These are phyloP conservation scores for Meiosimyza platycephala DNA, from an alignment of 2,888 invertebrate species.

Conservation along the genomic window DNA sequence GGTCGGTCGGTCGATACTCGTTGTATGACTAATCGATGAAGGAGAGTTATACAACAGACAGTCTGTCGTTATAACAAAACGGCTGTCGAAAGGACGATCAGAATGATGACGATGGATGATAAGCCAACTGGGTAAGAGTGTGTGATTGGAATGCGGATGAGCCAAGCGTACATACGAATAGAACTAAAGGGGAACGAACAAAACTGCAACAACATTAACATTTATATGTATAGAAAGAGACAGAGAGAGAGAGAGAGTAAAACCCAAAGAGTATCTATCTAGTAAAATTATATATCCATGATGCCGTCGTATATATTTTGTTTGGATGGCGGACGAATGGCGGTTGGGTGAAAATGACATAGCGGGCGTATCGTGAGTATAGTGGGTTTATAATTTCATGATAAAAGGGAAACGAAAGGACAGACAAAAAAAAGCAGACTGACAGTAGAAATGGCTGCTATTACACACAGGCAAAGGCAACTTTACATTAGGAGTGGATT, in stretches of 20 bases:
- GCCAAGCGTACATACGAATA: slow-evolving; percentile 2
- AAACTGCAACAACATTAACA: not conserved
- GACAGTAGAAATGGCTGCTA: not conserved
- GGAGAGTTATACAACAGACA: not conserved
- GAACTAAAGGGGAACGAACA: slow-evolving; percentile 5
- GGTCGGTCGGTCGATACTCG: not conserved
- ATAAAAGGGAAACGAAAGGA: slow-evolving; percentile 40
- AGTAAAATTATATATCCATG: too few relatives aligned
- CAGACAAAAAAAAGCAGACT: slow-evolving; percentile 22
- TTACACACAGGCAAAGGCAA: not conserved
- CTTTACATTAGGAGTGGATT: not conserved
- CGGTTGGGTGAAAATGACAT: slow-evolving; percentile 25
- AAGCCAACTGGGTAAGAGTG: slow-evolving; percentile 5
- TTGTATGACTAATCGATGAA: not conserved
- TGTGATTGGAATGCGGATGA: slow-evolving; percentile 37
- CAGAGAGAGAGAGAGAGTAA: not conserved
- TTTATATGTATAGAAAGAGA: not conserved
- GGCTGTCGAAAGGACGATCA: too few relatives aligned
- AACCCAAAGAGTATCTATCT: too few relatives aligned
- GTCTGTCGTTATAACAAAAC: too few relatives aligned
- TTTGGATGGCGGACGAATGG: not conserved
- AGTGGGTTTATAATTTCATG: slow-evolving; percentile 54
- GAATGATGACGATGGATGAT: too few relatives aligned
- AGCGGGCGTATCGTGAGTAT: slow-evolving; percentile 11
- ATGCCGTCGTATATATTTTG: slow-evolving; percentile 6